Evolutionary conservation across 2,113 vertebrate species (phyloP), one percentile per base, ranked within the genome.

Genomic region (Speoplatyrhinus poulsoni): DNA sequence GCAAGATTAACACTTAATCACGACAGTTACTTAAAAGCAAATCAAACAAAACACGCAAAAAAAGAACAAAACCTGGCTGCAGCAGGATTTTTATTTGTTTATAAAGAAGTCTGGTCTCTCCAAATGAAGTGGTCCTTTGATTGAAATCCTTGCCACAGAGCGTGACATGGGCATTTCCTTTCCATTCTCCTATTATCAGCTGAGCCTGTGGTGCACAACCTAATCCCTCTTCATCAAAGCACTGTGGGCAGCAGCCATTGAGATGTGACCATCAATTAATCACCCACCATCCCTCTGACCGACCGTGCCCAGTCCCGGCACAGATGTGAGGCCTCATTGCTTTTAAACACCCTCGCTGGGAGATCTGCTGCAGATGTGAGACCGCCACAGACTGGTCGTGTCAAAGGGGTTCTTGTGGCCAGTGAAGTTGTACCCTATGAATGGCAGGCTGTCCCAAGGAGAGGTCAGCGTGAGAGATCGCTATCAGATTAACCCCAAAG

Each of bases 181-280:
- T 84, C 82, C 67, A 76, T 85, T 85, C 90, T 84, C 88, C 86
- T 87, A 88, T 89, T 91, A 90, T 92, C 91, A 92, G 76, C 88
- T 88, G 89, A 86, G 89, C 86, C 80, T 50, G 33, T 83, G 86
- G 87, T 88, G 90, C 90, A 89, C 88, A 84, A 73, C 84, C 92
- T 85, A 93, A 95, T 94, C 90, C 87, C 91, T 93, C 91, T 94
- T 95, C 92, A 92, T 93, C 92, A 92, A 87, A 91, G 88, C 77
- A 41, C 79, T 85, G 88, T 90, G 89, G 91, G 88, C 90, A 92
- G 89, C 87, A 90, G 84, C 90, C 90, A 89, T 76, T 3, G 33
- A 89, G 85, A 85, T 92, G 87, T 89, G 88, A 90, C 85, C 92
- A 82, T 88, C 93, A 92, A 92, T 91, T 91, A 91, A 90, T 93